Percentiles rank a stretch among this genome's conserved stretches.
These are phyloP conservation scores for Manis javanica DNA, from an alignment of 2,797 vertebrate genomes.

Conservation along the genomic window DNA sequence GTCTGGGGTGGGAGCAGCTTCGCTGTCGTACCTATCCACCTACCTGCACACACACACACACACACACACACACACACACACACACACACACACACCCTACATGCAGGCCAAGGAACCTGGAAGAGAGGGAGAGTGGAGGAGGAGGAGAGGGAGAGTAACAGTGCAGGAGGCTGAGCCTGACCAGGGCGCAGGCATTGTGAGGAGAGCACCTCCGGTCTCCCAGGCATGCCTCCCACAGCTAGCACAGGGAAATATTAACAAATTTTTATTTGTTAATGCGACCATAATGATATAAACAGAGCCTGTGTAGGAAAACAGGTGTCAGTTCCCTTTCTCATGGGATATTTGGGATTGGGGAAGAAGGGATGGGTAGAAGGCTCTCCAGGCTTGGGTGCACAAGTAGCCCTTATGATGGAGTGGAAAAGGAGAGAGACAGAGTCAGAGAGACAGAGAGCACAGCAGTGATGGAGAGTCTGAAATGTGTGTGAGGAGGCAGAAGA, in stretches of 20 bases:
- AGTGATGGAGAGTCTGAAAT: constrained; percentile 73
- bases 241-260: constrained; percentile 44
- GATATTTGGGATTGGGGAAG: constrained; percentile 67
- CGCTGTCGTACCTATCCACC: constrained; percentile 47
- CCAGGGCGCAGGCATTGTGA: constrained; percentile 49
- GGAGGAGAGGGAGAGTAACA: constrained; percentile 30
- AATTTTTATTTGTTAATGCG: too few species aligned
- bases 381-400: constrained; percentile 29
- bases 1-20: constrained; percentile 49
- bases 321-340: constrained; percentile 73
- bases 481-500: constrained; percentile 60
- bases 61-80: constrained; percentile 3
- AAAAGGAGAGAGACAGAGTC: constrained; percentile 14
- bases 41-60: constrained; percentile 32
- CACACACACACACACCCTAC: constrained; percentile 17
- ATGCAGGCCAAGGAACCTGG: constrained; percentile 58
- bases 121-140: constrained; percentile 45
- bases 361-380: constrained; percentile 28
- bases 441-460: constrained; percentile 59
- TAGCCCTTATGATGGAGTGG: constrained; percentile 33
- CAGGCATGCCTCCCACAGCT: constrained; percentile 51
- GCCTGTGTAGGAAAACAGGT: constrained; percentile 73
- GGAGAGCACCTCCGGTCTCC: not conserved
- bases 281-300: constrained; percentile 60
- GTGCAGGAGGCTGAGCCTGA: constrained; percentile 61